Percentiles rank a stretch among this genome's conserved stretches.
Evolutionary conservation across 2,888 invertebrate genomes (phyloP).

Genomic region (Nomada lathburiana): DNA sequence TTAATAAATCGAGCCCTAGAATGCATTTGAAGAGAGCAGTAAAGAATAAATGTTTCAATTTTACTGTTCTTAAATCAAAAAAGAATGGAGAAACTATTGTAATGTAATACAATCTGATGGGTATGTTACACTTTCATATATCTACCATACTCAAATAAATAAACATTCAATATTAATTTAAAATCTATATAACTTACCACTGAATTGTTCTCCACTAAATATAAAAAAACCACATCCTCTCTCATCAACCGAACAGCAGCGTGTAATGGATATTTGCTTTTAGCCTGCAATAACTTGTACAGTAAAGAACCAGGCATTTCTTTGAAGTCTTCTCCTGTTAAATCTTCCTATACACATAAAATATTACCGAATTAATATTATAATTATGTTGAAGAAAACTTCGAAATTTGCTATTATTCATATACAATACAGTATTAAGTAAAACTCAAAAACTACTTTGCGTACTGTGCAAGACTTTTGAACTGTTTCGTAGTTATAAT

Average conservation of each 20-base stretch:
- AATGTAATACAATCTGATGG: slow-evolving; percentile 9
- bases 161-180: slow-evolving; percentile 17
- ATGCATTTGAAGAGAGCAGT: slow-evolving; percentile 43
- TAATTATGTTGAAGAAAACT: not conserved
- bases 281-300: slow-evolving; percentile 95
- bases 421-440: not conserved
- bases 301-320: slow-evolving; percentile 96
- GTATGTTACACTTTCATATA: not conserved
- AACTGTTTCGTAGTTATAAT: no score
- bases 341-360: slow-evolving; percentile 86
- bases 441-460: no score
- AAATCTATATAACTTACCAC: slow-evolving; percentile 88
- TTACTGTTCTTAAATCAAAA: slow-evolving; percentile 28
- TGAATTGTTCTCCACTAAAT: slow-evolving; percentile 94
- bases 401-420: no score
- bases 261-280: slow-evolving; percentile 95
- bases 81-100: slow-evolving; percentile 3
- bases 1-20: no score
- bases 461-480: no score
- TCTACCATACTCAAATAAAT: slow-evolving; percentile 18
- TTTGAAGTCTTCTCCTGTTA: slow-evolving; percentile 93
- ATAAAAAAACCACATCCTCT: slow-evolving; percentile 98
- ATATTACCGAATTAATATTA: slow-evolving; percentile 12
- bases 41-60: slow-evolving; percentile 10
- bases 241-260: slow-evolving; percentile 94